Evolutionary conservation across 2,797 vertebrate species (phyloP), one percentile per base, ranked within the genome.

Genomic region (Fistularia tabacaria): DNA sequence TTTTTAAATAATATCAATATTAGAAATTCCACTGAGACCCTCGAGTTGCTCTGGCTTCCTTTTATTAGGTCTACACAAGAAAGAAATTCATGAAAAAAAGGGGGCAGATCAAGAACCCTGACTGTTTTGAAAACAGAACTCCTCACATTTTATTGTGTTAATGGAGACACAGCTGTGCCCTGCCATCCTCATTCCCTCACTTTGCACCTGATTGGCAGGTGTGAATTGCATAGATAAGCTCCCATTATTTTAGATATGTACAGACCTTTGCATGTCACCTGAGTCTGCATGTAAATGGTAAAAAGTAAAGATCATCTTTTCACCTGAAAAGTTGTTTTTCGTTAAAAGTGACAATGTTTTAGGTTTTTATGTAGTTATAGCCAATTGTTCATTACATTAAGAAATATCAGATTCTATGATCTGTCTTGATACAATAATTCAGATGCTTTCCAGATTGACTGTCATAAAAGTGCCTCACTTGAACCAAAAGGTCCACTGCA

Each of bases 151-250:
- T 63, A 43, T 55, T 56, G 14, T 46, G 53, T 59, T 51, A 54
- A 57, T 46, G 43, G 50, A 59, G 66, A 40, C 60, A 49, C 71
- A 71, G 71, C 57, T 69, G 72, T 59, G 61, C 25, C 25, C 25
- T 25, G 25, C 5, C 51, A 14, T 54, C 64, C 50, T 36, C 57
- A 53, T 38, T 15, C 13, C 7, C 42, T 46, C 51, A 8, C 51
- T 10, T 45, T 37, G 52, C 79, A 78, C 74, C 75, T 80, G 81
- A 81, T 67, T 80, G 79, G 55, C 81, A 74, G 77, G 64, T 80
- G 70, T 64, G 74, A 75, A 73, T 69, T 75, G 51, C 46, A 53
- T 64, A 69, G 62, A 74, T 76, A 79, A 73, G 79, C 66, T 69
- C 47, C 45, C 70, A 55, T 66, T 68, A 73, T 66, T 69, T 65